A percentile compares a stretch with the other conserved stretches of the same genome.
phyloP scores from a whole-genome alignment of 1,140 invertebrate species.

The Hyles vespertilio region DNA sequence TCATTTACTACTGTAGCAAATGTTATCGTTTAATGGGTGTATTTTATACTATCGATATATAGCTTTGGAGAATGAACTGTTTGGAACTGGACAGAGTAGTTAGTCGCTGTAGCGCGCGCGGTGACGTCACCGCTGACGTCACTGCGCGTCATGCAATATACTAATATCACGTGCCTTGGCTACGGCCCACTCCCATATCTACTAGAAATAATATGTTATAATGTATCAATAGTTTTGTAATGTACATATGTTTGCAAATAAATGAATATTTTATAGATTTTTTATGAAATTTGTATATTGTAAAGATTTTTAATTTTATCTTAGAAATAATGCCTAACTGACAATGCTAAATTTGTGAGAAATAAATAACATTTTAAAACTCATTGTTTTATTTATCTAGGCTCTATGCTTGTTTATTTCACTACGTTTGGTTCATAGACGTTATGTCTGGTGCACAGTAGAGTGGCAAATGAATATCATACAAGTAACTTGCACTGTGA shows the following conservation, averaged over 20 bases:
- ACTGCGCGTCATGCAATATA: constrained; percentile 41
- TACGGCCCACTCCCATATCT: constrained; percentile 68
- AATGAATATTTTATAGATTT: constrained; percentile 76
- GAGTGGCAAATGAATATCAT: too few relatives aligned
- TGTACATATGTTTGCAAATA: constrained; percentile 75
- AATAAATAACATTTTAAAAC: constrained; percentile 76
- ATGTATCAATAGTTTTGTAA: constrained; percentile 60
- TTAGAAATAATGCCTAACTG: constrained; percentile 74
- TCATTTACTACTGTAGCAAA: constrained; percentile 26
- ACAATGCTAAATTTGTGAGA: constrained; percentile 72
- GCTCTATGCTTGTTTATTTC: too few relatives aligned
- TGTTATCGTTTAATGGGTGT: constrained; percentile 15
- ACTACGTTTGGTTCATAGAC: too few relatives aligned
- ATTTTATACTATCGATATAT: constrained; percentile 21
- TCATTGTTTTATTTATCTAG: constrained; percentile 61
- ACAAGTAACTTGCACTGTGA: too few relatives aligned
- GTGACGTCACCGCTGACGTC: constrained; percentile 4
- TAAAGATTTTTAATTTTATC: constrained; percentile 78
- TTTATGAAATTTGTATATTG: constrained; percentile 76
- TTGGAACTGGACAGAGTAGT: constrained; percentile 3
- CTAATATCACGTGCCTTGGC: constrained; percentile 69
- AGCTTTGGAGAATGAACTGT: constrained; percentile 27
- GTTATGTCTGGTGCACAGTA: too few relatives aligned
- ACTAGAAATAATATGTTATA: constrained; percentile 62
- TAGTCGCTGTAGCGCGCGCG: constrained; percentile 1